Conservation (phyloP, 2,888 invertebrate species). For the Acleris sparsana region DNA sequence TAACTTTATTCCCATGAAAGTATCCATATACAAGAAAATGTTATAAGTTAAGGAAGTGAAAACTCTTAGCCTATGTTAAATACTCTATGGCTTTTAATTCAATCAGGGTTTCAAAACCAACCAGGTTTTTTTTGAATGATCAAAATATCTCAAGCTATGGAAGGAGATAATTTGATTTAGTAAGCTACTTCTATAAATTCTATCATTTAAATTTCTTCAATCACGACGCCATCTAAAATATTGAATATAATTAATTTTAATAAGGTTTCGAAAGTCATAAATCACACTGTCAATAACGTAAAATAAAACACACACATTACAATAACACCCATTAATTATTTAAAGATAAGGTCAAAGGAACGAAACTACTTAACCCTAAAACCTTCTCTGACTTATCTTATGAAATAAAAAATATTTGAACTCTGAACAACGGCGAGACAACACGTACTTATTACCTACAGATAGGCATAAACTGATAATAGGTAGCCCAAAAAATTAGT, state of each 20-base stretch:
- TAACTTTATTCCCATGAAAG: constrained; percentile 12
- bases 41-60: not conserved
- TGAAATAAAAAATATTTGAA: not conserved
- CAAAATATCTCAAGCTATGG: not conserved
- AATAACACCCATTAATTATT: too few species aligned
- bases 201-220: too few species aligned
- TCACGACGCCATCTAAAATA: too few species aligned
- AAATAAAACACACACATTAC: too few species aligned
- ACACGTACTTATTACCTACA: too few species aligned
- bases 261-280: too few species aligned
- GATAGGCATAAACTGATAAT: too few species aligned
- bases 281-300: too few species aligned
- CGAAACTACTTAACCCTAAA: not conserved
- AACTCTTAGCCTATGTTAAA: constrained; percentile 1
- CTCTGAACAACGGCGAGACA: not conserved
- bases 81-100: not conserved
- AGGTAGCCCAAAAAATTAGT: too few species aligned
- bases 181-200: too few species aligned
- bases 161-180: not conserved
- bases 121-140: not conserved
- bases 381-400: not conserved
- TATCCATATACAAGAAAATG: not conserved
- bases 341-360: not conserved
- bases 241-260: too few species aligned
- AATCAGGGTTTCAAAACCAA: not conserved